Base-by-base conservation (phyloP, 2,797 vertebrate genomes). In the Paratrypauchen microcephalus region DNA sequence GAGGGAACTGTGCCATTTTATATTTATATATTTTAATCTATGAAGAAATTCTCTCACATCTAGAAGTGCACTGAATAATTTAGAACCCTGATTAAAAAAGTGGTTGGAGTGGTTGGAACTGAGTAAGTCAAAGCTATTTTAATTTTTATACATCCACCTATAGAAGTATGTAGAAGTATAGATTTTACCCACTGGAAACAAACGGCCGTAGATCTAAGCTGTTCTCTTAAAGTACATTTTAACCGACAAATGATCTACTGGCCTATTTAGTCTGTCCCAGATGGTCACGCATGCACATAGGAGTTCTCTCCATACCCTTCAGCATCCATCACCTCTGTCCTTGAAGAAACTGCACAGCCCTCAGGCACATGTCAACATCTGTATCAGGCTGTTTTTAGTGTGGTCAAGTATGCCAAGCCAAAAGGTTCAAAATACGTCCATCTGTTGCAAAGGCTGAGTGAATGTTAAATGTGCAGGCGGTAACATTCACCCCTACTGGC, bases 201-300 rank as follows among this genome's bases (percentile, higher is more conserved):
- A 41, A 47, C 7, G n/a, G 9, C 24, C 24, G 5, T 30, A 60
- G 41, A 73, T 50, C 16, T 21, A 69, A 19, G 60, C n/a, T 69
- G 63, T 65, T 41, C 54, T 80, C 56, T 70, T 69, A 67, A 65
- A 71, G 72, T 63, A 66, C 72, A 71, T 62, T 72, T 77, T 78
- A 82, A 86, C 80, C 81, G 76, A 73, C 72, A 72, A 15, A 81
- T 79, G 74, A 74, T 79, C 68, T 83, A 77, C 72, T 78, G 83
- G 66, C 30, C 81, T 65, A 75, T 32, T 81, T 85, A 56, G 23
- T 8, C 18, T 4, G 19, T 74, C 79, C 80, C 75, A 12, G 66
- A 55, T 65, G 73, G 70, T 61, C 48, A 58, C 16, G 3, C 5
- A 6, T n/a, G 9, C 16, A n/a, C 58, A 19, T 30, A 80, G 78